Evolutionary conservation across 2,113 vertebrate species (phyloP).

Genomic region (Oncorhynchus tshawytscha): DNA sequence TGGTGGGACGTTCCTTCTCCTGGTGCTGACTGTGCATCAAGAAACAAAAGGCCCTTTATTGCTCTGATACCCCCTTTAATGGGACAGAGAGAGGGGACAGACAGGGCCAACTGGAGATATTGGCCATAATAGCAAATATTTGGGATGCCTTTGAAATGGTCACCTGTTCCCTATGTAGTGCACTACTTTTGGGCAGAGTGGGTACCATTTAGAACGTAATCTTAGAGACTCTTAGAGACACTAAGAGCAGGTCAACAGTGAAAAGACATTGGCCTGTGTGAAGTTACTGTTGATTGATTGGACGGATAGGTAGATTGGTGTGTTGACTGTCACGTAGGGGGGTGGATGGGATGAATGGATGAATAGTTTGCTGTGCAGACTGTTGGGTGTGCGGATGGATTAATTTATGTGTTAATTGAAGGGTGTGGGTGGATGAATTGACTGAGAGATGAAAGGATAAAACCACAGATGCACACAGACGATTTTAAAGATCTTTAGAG

Average conservation of each 20-base stretch:
- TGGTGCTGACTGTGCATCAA: conserved; percentile 71
- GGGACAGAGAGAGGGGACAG: not conserved
- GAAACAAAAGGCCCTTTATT: not conserved
- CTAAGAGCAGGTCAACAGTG: no score
- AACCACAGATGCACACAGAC: not conserved
- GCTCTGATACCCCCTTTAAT: not conserved
- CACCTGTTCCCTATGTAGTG: no score
- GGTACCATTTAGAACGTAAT: no score
- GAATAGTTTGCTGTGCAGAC: no score
- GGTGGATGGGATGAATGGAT: not conserved
- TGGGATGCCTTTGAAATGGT: no score
- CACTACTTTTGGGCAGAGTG: no score
- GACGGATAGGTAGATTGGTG: not conserved
- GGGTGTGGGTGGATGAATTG: not conserved
- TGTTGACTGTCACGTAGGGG: no score
- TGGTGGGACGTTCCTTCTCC: conserved; percentile 76
- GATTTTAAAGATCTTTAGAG: not conserved
- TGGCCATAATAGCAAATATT: no score
- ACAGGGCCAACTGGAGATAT: no score
- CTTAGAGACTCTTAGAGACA: no score
- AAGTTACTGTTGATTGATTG: not conserved
- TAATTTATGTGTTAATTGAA: not conserved
- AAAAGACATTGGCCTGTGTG: not conserved
- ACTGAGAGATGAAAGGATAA: not conserved
- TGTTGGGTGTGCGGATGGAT: not conserved